Conservation (phyloP, 2,113 vertebrate species). For the Lepus europaeus region DNA sequence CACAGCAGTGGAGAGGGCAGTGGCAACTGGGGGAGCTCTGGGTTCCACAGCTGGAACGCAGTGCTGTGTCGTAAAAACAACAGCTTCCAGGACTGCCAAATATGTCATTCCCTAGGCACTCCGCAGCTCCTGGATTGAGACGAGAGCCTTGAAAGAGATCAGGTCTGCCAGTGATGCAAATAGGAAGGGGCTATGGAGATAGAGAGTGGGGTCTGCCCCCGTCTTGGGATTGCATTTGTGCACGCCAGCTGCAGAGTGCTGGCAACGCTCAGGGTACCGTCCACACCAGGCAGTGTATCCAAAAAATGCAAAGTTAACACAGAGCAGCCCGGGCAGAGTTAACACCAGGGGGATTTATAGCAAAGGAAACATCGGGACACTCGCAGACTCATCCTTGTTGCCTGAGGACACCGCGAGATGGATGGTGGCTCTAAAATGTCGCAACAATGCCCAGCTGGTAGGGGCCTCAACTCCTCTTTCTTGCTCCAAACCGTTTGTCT, state of each 20-base stretch:
- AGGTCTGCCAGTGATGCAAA: not conserved
- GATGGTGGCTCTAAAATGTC: not conserved
- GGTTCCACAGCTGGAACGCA: not conserved
- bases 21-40: not conserved
- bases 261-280: not conserved
- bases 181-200: not conserved
- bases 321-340: not conserved
- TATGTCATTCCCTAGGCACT: too few relatives aligned
- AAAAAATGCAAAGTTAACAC: not conserved
- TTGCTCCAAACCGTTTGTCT: not conserved
- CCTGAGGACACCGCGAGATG: not conserved
- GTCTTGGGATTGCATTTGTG: fast-evolving
- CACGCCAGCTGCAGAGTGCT: not conserved
- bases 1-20: fast-evolving
- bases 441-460: not conserved
- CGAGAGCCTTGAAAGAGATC: not conserved
- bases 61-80: not conserved
- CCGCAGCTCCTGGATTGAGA: not conserved
- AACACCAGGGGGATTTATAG: not conserved
- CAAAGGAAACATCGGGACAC: not conserved
- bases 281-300: not conserved
- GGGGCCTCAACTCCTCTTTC: not conserved
- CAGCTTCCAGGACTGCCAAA: not conserved
- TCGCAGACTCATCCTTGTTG: not conserved
- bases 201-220: not conserved